phyloP scores from a whole-genome alignment of 2,888 invertebrate genomes.

The Escarpia spicata region DNA sequence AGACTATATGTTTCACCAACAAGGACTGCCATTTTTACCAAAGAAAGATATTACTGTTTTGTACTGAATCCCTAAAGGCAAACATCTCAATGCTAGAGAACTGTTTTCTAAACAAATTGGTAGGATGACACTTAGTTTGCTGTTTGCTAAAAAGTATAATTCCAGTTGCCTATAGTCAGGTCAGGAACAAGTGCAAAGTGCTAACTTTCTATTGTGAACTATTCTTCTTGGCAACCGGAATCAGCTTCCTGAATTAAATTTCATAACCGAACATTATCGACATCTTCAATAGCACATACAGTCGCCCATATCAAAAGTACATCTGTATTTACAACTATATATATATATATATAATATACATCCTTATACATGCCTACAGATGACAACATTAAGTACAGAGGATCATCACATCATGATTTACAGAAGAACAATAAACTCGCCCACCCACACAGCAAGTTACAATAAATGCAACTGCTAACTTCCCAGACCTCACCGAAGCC shows the following conservation, averaged over 20 bases:
- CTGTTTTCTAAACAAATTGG: not conserved
- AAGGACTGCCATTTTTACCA: not conserved
- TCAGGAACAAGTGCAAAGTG: not conserved
- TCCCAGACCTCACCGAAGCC: not conserved
- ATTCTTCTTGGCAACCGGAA: not conserved
- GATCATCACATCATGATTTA: not conserved
- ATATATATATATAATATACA: not conserved
- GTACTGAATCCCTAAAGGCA: not conserved
- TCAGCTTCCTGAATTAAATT: not conserved
- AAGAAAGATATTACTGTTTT: not conserved
- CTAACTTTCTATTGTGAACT: not conserved
- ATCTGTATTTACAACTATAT: conserved; percentile 16
- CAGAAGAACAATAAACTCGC: not conserved
- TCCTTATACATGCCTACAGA: not conserved
- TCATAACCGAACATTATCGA: not conserved
- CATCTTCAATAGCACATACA: not conserved
- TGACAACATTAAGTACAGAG: not conserved
- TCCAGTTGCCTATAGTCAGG: not conserved
- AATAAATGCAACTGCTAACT: not conserved
- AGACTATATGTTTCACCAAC: not conserved
- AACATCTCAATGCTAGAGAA: not conserved
- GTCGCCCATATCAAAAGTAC: not conserved
- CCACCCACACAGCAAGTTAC: not conserved
- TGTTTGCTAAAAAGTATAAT: not conserved
- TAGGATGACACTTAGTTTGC: not conserved